phyloP scores from a whole-genome alignment of 2,113 vertebrate species.

The Merops nubicus region DNA sequence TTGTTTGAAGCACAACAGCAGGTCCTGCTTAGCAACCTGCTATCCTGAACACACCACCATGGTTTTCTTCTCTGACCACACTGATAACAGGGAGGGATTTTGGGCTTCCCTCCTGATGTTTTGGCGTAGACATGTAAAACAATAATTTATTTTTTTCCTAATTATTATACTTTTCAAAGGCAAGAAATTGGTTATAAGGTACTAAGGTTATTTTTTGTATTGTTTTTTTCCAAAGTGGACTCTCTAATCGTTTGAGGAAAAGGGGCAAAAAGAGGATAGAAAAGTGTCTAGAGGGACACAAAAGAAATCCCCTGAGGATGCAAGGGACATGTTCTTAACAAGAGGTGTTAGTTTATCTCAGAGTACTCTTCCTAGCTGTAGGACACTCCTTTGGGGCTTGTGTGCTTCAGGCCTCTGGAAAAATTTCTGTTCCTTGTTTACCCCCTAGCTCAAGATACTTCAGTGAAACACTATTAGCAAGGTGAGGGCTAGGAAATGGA shows the following conservation, averaged over 20 bases:
- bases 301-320: background rate
- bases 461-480: background rate
- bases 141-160: background rate
- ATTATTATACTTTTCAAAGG: background rate
- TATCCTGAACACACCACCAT: background rate
- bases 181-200: background rate
- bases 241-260: background rate
- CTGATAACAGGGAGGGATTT: background rate
- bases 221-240: background rate
- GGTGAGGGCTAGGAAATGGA: background rate
- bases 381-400: background rate
- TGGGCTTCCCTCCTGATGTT: background rate
- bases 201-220: background rate
- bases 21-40: background rate
- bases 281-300: background rate
- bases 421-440: background rate
- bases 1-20: background rate
- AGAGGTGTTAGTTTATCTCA: background rate
- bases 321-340: background rate
- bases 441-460: background rate
- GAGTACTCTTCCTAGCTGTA: background rate
- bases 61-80: background rate
- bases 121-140: background rate
- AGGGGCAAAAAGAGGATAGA: background rate
- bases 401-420: background rate